Conservation (phyloP, 2,888 invertebrate genomes). For the Perdita meconis region DNA sequence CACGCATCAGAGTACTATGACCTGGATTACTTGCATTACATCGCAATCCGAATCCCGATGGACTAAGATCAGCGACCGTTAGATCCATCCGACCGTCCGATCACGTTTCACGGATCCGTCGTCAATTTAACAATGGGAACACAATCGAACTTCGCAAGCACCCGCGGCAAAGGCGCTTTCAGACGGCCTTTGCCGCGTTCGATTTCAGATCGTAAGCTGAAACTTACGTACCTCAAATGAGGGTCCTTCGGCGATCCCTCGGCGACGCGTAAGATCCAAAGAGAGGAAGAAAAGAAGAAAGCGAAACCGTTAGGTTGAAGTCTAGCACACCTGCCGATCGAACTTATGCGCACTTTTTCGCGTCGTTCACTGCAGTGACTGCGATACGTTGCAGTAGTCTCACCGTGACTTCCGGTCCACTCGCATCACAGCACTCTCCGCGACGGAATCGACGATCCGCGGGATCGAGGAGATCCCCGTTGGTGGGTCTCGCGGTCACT, state of each 20-base stretch:
- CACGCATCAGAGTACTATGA: too few relatives aligned
- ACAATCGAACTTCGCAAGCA: not conserved
- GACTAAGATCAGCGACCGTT: conserved; percentile 3
- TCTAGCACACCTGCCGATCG: conserved; percentile 19
- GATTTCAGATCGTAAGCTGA: too few relatives aligned
- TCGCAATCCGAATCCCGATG: conserved; percentile 8
- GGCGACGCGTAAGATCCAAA: conserved; percentile 27
- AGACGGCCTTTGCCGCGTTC: too few relatives aligned
- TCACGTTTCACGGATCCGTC: not conserved
- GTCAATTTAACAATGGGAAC: conserved; percentile 2
- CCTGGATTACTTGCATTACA: too few relatives aligned
- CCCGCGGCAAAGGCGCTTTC: not conserved
- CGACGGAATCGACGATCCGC: conserved; percentile 1
- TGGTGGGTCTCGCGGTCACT: conserved; percentile 29
- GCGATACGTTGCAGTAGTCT: conserved; percentile 52
- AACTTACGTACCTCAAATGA: conserved; percentile 13
- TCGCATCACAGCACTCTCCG: conserved; percentile 36
- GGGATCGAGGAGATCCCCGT: conserved; percentile 21
- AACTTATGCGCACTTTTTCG: conserved; percentile 68
- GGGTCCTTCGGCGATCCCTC: too few relatives aligned
- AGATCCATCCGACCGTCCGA: conserved; percentile 3
- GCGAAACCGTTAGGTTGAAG: too few relatives aligned
- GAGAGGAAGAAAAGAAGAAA: not conserved
- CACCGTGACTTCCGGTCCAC: conserved; percentile 22
- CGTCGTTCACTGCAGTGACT: conserved; percentile 66